phyloP scores from a whole-genome alignment of 2,113 vertebrate species.

The Mugil cephalus region DNA sequence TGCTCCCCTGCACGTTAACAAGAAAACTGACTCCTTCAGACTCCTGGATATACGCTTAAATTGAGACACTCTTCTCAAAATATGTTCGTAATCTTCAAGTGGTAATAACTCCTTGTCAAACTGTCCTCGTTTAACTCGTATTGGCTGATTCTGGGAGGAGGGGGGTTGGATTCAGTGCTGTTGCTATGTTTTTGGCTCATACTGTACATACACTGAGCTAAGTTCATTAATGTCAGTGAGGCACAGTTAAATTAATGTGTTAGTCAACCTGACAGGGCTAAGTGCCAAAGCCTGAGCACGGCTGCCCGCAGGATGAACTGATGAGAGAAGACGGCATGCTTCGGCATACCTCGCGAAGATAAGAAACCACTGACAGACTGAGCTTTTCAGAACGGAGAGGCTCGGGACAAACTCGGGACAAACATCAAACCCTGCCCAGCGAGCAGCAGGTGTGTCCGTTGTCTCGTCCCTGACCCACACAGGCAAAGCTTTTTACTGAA shows the following conservation, averaged over 20 bases:
- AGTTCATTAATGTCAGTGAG: conserved; percentile 17
- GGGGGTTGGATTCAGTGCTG: neutral
- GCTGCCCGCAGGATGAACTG: neutral
- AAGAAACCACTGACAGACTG: neutral
- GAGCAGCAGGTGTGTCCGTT: neutral
- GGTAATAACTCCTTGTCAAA: neutral
- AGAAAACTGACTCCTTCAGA: conserved; percentile 4
- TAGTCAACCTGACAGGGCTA: conserved; percentile 12
- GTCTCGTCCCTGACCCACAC: neutral
- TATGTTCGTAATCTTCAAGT: too few species aligned
- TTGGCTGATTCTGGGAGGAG: neutral
- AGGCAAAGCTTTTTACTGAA: neutral
- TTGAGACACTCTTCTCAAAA: neutral
- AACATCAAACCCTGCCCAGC: neutral
- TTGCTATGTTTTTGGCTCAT: neutral
- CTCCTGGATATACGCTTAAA: neutral
- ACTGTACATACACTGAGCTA: neutral
- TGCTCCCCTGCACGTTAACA: conserved; percentile 1
- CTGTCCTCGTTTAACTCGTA: neutral
- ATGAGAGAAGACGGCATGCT: neutral
- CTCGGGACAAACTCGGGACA: neutral
- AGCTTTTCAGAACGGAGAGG: neutral
- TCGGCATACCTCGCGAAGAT: neutral
- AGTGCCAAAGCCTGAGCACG: neutral
- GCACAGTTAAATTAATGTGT: conserved; percentile 12